Conservation (phyloP, 2,113 vertebrate genomes). For the Hyperoodon ampullatus region DNA sequence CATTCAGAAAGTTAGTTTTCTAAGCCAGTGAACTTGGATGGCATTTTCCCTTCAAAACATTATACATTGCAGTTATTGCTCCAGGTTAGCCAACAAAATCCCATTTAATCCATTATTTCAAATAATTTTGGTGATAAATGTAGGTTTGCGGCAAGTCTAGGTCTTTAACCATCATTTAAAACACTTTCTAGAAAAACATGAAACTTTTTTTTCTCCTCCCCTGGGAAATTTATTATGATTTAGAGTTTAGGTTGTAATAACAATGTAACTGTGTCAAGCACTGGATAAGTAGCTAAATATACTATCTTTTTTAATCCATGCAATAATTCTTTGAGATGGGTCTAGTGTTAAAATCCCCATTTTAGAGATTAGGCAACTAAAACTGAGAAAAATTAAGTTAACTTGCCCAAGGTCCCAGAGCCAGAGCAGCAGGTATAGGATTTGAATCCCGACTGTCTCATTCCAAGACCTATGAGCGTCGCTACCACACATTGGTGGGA, state of each 20-base stretch:
- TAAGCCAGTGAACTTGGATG: not conserved
- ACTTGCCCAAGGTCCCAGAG: not conserved
- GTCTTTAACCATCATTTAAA: not conserved
- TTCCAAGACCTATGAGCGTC: not conserved
- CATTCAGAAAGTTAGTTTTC: slow-evolving; percentile 38
- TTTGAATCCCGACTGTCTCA: not conserved
- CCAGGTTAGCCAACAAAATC: not conserved
- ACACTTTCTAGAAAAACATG: not conserved
- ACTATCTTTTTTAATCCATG: not conserved
- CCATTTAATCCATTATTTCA: slow-evolving; percentile 39
- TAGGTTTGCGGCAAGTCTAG: not conserved
- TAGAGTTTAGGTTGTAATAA: not conserved
- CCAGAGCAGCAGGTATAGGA: not conserved
- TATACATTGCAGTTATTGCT: not conserved
- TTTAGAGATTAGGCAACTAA: not conserved
- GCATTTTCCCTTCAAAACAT: slow-evolving; percentile 26
- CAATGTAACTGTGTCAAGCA: not conserved
- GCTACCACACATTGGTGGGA: not conserved
- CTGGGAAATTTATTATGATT: not conserved
- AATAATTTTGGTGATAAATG: not conserved
- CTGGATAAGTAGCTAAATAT: not conserved
- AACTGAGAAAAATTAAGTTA: not conserved
- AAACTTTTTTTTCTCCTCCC: not conserved
- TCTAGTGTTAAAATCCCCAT: not conserved
- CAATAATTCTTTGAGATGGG: not conserved